phyloP scores from a whole-genome alignment of 2,888 invertebrate species.

The Tipula helvola region DNA sequence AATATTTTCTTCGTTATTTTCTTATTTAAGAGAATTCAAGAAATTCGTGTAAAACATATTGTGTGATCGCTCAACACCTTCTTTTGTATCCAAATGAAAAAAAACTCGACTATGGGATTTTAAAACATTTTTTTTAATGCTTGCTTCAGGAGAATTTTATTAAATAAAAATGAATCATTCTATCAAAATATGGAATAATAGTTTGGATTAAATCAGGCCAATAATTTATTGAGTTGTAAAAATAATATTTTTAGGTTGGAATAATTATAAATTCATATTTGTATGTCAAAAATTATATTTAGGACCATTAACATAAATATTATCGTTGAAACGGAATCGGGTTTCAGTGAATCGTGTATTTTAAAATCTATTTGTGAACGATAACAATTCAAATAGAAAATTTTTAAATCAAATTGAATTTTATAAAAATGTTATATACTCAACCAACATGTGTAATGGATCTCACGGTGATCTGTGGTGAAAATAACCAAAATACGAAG shows the following conservation, averaged over 20 bases:
- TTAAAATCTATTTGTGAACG: background rate
- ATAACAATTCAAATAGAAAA: background rate
- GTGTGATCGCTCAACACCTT: background rate
- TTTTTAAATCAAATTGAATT: background rate
- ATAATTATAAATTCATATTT: background rate
- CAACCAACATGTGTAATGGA: background rate
- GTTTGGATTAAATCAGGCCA: background rate
- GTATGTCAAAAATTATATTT: background rate
- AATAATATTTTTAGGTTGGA: background rate
- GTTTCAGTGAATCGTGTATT: background rate
- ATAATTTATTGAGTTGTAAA: background rate
- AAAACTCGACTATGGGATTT: no score
- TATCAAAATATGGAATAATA: no score
- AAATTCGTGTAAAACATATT: background rate
- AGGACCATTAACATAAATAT: background rate
- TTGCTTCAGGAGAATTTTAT: background rate
- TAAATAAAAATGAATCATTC: no score
- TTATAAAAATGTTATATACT: background rate
- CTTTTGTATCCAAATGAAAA: background rate
- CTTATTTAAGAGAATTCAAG: background rate
- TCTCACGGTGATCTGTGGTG: background rate
- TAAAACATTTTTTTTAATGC: no score
- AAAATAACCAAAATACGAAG: no score
- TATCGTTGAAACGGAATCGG: background rate
- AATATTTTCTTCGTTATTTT: background rate